These are phyloP conservation scores for Mastomys coucha DNA, from an alignment of 2,113 vertebrate genomes.

Conservation along the genomic window DNA sequence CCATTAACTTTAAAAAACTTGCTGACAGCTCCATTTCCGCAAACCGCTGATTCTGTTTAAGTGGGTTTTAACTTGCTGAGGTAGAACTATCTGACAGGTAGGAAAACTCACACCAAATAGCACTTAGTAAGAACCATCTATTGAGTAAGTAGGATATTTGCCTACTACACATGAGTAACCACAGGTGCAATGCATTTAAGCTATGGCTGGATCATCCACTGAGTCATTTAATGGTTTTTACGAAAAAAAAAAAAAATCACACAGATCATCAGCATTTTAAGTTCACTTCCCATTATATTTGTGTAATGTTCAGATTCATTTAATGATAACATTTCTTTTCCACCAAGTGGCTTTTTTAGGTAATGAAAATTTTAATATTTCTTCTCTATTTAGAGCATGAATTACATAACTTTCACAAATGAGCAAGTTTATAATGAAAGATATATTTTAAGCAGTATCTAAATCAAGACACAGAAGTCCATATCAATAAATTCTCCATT, in stretches of 20 bases:
- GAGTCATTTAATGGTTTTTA: constrained; percentile 82
- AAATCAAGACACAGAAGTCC: constrained; percentile 16
- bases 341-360: not conserved
- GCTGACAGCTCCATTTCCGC: constrained; percentile 85
- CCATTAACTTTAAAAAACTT: constrained; percentile 87
- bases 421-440: not conserved
- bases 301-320: constrained; percentile 44
- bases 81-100: constrained; percentile 76
- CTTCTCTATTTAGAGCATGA: not conserved
- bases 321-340: constrained; percentile 38
- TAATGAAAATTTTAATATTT: constrained; percentile 48
- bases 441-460: constrained; percentile 35
- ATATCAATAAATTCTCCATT: constrained; percentile 20
- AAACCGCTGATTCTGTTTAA: constrained; percentile 62
- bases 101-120: constrained; percentile 83
- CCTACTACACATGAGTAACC: constrained; percentile 78
- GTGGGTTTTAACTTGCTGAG: constrained; percentile 84
- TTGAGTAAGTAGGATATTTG: constrained; percentile 84
- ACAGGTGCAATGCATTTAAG: constrained; percentile 77
- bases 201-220: constrained; percentile 82
- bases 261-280: constrained; percentile 72
- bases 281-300: constrained; percentile 54
- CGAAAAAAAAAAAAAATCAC: constrained; percentile 83
- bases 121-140: constrained; percentile 83
- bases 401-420: constrained; percentile 47